Evolutionary conservation across 2,113 vertebrate genomes (phyloP), one percentile per base, ranked within the genome.

Genomic region (Pomatorhinus ruficollis): DNA sequence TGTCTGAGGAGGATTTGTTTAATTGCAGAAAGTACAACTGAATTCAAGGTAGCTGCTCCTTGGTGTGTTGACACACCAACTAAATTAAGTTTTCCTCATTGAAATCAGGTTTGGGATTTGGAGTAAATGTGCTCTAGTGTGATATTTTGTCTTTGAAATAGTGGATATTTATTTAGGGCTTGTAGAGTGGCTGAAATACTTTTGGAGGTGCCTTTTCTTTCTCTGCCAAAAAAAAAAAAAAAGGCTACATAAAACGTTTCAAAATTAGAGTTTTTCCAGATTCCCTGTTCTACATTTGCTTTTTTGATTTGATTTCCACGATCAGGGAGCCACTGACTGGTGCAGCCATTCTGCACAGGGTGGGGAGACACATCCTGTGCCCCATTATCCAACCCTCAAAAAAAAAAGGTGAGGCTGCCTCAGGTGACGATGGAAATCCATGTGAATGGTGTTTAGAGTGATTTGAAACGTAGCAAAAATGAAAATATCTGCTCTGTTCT

Each of bases 311-410:
- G 8, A 44, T 61, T 30, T 50, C 3, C 17, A 20, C 14, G 27
- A 30, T 64, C 22, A n/a, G 12, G 45, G 40, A 45, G 28, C 5
- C 8, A 24, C 8, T 42, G 50, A 25, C 4, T 39, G 24, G 15
- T 27, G 9, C 12, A 65, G 30, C 8, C 9, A 9, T 40, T 80
- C 35, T 63, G 49, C 53, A 54, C 2, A 0, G 10, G 35, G 47
- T 27, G 10, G 6, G 50, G 5, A 45, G 12, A 15, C 8, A 50
- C 1, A 1, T 42, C 25, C 30, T 69, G 12, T 68, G 31, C 5
- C 1, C 3, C 3, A 0, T 33, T 24, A 54, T 16, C 14, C 35
- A 45, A 2, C 10, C 15, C 15, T 27, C 12, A 54, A 23, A 77
- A 30, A 10, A 64, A 60, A 56, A 56, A 13, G 6, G 31, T 88